Evolutionary conservation across 1,140 invertebrate species (phyloP), one percentile per base, ranked within the genome.

Genomic region (Leptinotarsa texana): DNA sequence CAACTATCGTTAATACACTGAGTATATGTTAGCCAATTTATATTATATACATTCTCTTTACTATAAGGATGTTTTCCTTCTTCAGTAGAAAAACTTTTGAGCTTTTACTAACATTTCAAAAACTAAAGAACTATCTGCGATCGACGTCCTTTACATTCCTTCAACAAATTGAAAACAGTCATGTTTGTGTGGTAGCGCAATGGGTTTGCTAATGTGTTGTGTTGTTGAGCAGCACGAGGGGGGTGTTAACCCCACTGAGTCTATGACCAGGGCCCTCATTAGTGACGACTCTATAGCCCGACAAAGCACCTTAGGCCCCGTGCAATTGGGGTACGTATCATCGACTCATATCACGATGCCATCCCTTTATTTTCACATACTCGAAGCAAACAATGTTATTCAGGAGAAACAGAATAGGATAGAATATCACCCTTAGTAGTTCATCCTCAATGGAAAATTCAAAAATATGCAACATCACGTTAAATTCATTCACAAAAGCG

Each of bases 231-330:
- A 95, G 93, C 93, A 95, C 91, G 94, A 95, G 89, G 93, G 93
- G 90, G 93, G 93, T 88, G 90, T 93, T 85, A 94, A 92, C 89
- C 92, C 93, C 88, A 94, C 94, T 86, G 94, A 95, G 88, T 95
- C 93, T 87, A 95, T 95, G 93, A 95, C 93, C 86, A 91, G 93
- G 85, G 93, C 94, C 87, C 91, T 95, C 87, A 95, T 95, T 88
- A 94, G 92, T 87, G 94, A 95, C 87, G 93, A 95, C 89, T 91
- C 92, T 87, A 92, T 93, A 87, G 91, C 90, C 84, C 90, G 91
- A 88, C 93, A 93, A 89, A 89, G 89, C 83, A 89, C 90, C 83
- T 87, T 92, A 87, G 94, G 93, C 87, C 93, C 94, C 87, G 93
- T 95, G 85, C 94, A 96, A 88, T 90, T 96, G 87, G 94, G 94